Evolutionary conservation across 2,888 invertebrate genomes (phyloP).

Genomic region (Leptopilina syphax): DNA sequence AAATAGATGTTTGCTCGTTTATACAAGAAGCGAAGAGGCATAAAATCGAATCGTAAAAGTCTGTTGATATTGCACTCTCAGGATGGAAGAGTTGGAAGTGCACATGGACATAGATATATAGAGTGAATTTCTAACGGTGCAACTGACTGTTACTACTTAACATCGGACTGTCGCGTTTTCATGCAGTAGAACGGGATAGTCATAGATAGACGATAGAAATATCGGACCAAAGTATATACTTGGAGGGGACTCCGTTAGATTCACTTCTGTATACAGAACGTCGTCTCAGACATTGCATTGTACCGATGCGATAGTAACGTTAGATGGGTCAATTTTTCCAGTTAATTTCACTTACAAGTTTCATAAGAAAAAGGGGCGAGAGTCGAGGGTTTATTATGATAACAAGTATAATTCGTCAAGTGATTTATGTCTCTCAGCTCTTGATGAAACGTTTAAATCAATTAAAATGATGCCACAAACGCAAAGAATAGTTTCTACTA

Average conservation of each 20-base stretch:
- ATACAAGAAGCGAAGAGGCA: constrained; percentile 23
- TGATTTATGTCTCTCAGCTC: constrained; percentile 22
- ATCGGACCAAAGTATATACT: constrained; percentile 10
- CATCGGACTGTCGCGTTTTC: constrained; percentile 26
- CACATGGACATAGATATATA: constrained; percentile 13
- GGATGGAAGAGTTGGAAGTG: constrained; percentile 7
- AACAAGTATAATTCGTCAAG: constrained; percentile 29
- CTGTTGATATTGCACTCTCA: constrained; percentile 30
- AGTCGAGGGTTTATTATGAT: constrained; percentile 19
- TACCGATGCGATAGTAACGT: neutral
- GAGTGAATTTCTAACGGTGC: constrained; percentile 39
- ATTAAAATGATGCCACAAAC: constrained; percentile 7
- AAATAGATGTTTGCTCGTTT: constrained; percentile 25
- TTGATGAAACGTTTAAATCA: constrained; percentile 35
- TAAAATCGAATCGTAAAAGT: constrained; percentile 31
- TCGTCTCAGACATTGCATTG: constrained; percentile 14
- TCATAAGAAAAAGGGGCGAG: neutral
- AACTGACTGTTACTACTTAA: constrained; percentile 36
- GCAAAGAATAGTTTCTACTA: neutral
- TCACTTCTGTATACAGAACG: constrained; percentile 19
- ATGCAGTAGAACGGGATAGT: constrained; percentile 30
- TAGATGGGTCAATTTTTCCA: constrained; percentile 37
- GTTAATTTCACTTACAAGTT: constrained; percentile 11
- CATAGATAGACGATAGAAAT: constrained; percentile 32
- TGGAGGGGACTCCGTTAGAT: constrained; percentile 34